These are phyloP conservation scores for Nematostella vectensis DNA, from an alignment of 92 coral and sea anemone genomes.

Conservation along the genomic window DNA sequence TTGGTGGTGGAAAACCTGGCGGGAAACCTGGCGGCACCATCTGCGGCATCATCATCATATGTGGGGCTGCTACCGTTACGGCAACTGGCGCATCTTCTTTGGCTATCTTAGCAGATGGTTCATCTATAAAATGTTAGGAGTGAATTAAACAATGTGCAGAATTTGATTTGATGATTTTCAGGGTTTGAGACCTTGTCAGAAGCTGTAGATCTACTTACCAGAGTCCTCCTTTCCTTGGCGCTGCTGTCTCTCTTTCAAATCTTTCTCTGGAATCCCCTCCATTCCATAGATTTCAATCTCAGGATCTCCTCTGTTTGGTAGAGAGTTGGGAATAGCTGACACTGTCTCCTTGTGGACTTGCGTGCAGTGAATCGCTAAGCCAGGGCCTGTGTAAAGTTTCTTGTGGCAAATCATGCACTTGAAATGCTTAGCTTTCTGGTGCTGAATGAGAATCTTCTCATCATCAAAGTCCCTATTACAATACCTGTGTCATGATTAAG, in stretches of 20 bases:
- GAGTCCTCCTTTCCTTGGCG: constrained; percentile 50
- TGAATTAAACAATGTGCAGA: not conserved
- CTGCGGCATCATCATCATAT: constrained; percentile 61
- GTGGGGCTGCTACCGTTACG: constrained; percentile 29
- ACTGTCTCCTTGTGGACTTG: constrained; percentile 97
- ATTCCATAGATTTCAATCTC: constrained; percentile 96
- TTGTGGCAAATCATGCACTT: constrained; percentile 97
- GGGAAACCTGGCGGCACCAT: constrained; percentile 90
- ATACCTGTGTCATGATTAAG: constrained; percentile 74
- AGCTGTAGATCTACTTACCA: too few species aligned
- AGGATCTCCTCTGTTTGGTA: constrained; percentile 96
- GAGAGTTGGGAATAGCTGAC: constrained; percentile 84
- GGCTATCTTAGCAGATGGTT: constrained; percentile 74
- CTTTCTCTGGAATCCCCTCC: constrained; percentile 99
- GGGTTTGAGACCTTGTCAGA: too few species aligned
- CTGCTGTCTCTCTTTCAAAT: constrained; percentile 89
- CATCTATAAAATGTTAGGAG: constrained; percentile 30
- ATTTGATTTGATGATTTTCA: too few species aligned
- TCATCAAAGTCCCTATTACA: constrained; percentile 99
- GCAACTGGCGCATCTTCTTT: constrained; percentile 54
- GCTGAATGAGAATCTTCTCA: constrained; percentile 93
- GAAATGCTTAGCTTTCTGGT: constrained; percentile 96
- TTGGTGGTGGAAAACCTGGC: constrained; percentile 69
- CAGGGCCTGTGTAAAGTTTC: constrained; percentile 96
- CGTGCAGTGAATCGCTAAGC: constrained; percentile 95